Percentiles rank a stretch among this genome's conserved stretches.
These are phyloP conservation scores for Merodon equestris DNA, from an alignment of 2,888 invertebrate species.

Conservation along the genomic window DNA sequence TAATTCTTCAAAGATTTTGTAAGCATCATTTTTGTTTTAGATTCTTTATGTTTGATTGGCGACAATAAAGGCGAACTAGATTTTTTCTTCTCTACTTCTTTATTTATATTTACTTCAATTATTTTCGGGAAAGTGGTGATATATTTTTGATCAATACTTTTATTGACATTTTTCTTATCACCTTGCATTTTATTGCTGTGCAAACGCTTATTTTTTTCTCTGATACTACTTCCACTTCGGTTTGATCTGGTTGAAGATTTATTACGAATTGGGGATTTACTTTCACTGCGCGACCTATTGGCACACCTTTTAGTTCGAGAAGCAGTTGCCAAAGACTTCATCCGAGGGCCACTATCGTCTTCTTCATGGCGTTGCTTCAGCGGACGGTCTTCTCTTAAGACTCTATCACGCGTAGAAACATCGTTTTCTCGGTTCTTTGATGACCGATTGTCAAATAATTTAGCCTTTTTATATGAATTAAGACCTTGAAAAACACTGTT, in stretches of 20 bases:
- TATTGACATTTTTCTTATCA: conserved; percentile 13
- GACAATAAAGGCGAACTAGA: conserved; percentile 74
- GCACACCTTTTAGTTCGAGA: conserved; percentile 69
- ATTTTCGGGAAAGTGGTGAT: conserved; percentile 49
- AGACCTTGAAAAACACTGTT: conserved; percentile 43
- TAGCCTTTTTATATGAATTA: conserved; percentile 40
- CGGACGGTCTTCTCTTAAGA: conserved; percentile 51
- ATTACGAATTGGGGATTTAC: conserved; percentile 73
- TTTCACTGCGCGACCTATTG: conserved; percentile 70
- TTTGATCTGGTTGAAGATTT: conserved; percentile 60
- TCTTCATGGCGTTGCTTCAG: conserved; percentile 59
- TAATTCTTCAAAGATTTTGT: conserved; percentile 65
- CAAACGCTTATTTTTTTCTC: conserved; percentile 66
- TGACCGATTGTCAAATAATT: conserved; percentile 37
- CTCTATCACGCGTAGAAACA: conserved; percentile 39
- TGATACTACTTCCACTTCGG: conserved; percentile 45
- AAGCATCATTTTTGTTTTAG: conserved; percentile 59
- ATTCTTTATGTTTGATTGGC: conserved; percentile 73
- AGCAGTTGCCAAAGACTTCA: conserved; percentile 68
- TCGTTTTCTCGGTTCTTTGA: conserved; percentile 47
- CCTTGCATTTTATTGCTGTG: conserved; percentile 69
- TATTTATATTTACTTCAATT: conserved; percentile 56
- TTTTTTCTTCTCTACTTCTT: conserved; percentile 70
- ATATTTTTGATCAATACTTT: conserved; percentile 45
- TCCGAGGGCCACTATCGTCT: conserved; percentile 54